These are phyloP conservation scores for Heptranchias perlo DNA, from an alignment of 2,113 vertebrate genomes.

Conservation along the genomic window DNA sequence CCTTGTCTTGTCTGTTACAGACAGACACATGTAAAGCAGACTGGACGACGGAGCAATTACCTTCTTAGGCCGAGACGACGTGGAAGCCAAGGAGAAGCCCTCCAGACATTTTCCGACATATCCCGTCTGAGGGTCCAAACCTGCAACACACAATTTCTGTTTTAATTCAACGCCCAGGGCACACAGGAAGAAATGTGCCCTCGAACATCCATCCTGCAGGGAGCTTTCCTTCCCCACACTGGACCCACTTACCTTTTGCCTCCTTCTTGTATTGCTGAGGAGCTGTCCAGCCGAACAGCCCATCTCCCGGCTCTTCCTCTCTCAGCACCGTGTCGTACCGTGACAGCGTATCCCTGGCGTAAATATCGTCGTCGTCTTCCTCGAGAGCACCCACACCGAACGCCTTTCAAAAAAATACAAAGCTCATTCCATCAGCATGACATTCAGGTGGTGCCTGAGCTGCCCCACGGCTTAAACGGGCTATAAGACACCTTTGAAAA, in stretches of 20 bases:
- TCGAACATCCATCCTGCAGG: neutral
- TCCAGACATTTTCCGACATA: constrained; percentile 70
- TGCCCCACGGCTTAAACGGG: neutral
- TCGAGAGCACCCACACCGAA: constrained; percentile 91
- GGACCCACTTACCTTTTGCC: neutral
- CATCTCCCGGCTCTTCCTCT: constrained; percentile 85
- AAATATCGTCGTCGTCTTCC: constrained; percentile 90
- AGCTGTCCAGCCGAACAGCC: constrained; percentile 91
- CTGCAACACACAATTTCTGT: neutral
- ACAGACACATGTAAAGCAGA: neutral
- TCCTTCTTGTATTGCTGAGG: constrained; percentile 70
- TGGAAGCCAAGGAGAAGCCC: constrained; percentile 66
- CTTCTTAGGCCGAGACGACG: constrained; percentile 51
- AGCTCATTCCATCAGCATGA: constrained; percentile 1
- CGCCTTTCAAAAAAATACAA: constrained; percentile 61
- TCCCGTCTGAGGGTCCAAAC: constrained; percentile 13
- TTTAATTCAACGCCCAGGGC: no score
- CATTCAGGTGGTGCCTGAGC: neutral
- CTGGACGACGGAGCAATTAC: constrained; percentile 48
- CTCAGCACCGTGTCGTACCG: constrained; percentile 77
- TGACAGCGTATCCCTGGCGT: constrained; percentile 77
- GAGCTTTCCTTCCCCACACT: neutral
- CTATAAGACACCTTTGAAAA: neutral
- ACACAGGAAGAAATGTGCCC: neutral
- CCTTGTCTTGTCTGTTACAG: neutral